Base-by-base conservation (phyloP, 2,113 vertebrate species). In the Callopanchax toddi region DNA sequence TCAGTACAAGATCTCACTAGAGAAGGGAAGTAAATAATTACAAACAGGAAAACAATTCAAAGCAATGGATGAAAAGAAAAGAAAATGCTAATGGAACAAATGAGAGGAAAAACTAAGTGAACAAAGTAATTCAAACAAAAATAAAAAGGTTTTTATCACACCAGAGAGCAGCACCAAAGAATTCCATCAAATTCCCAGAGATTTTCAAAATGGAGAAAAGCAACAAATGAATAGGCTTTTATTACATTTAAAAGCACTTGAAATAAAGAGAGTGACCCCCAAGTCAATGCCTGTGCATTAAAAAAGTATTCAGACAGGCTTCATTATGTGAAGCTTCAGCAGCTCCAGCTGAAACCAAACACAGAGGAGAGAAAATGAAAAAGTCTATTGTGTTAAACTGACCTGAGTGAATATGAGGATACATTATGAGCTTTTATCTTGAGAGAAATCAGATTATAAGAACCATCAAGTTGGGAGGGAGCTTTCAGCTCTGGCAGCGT, bases 381-480 rank as follows among this genome's bases (percentile, higher is more conserved):
- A 71, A 43, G 46, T 58, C 51, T 25, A 53, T 67, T 76, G 70
- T 84, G 76, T 82, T 69, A 78, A 82, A 79, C 64, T 73, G 73
- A 72, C 81, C 81, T 77, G 67, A 61, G 67, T 51, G 32, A 71
- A 61, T 69, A 71, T 56, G 59, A 74, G 67, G 71, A 78, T 61
- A 48, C 73, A 79, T 82, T 82, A 84, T 52, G 13, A 77, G 78
- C 81, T 78, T 79, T 80, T 81, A 79, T 70, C 76, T 76, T 20
- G 50, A 70, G 64, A 58, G 64, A 56, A 78, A 82, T 84, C 57
- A 73, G 52, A 80, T 80, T 76, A 76, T 50, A 21, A 67, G 73
- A 20, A 52, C 73, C 73, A 65, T 71, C 32, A 20, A 61, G 66
- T 55, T 23, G 65, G n/a, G 58, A 67, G 49, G 23, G 68, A 67